These are phyloP conservation scores for Drosophila putrida DNA, from an alignment of 2,888 invertebrate species.

Conservation along the genomic window DNA sequence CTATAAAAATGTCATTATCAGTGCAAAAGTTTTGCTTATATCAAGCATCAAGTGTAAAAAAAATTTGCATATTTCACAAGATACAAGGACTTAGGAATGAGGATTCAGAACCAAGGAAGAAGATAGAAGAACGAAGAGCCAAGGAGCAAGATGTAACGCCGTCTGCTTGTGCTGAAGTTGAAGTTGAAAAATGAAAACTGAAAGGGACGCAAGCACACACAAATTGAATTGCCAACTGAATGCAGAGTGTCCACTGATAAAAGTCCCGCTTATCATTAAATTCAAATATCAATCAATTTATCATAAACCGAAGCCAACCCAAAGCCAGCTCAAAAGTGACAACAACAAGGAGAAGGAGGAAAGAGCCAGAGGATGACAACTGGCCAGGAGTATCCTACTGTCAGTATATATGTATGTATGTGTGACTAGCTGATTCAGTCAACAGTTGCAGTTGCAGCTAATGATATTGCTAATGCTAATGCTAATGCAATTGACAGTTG, in stretches of 20 bases:
- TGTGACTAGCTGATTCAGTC: constrained; percentile 26
- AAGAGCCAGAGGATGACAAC: constrained; percentile 1
- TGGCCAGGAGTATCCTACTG: background rate
- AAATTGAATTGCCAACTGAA: constrained; percentile 73
- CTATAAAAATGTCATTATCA: constrained; percentile 80
- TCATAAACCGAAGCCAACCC: constrained; percentile 58
- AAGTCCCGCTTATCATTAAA: constrained; percentile 71
- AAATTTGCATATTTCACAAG: constrained; percentile 63
- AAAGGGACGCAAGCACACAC: constrained; percentile 37
- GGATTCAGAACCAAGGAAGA: background rate
- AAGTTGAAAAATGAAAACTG: constrained; percentile 78
- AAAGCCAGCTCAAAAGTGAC: constrained; percentile 23
- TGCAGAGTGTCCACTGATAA: constrained; percentile 44
- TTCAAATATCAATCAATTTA: constrained; percentile 81
- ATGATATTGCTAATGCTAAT: constrained; percentile 44
- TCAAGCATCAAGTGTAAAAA: constrained; percentile 61
- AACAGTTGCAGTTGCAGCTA: constrained; percentile 27
- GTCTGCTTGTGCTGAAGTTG: constrained; percentile 67
- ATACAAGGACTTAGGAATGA: constrained; percentile 27
- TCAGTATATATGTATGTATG: background rate
- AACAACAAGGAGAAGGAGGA: constrained; percentile 1
- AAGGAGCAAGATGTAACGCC: constrained; percentile 23
- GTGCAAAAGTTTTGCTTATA: constrained; percentile 74
- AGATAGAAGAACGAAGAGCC: background rate
- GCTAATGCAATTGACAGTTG: constrained; percentile 46